Evolutionary conservation across 1,140 invertebrate genomes (phyloP), one percentile per base, ranked within the genome.

Genomic region (Hyphantria cunea): DNA sequence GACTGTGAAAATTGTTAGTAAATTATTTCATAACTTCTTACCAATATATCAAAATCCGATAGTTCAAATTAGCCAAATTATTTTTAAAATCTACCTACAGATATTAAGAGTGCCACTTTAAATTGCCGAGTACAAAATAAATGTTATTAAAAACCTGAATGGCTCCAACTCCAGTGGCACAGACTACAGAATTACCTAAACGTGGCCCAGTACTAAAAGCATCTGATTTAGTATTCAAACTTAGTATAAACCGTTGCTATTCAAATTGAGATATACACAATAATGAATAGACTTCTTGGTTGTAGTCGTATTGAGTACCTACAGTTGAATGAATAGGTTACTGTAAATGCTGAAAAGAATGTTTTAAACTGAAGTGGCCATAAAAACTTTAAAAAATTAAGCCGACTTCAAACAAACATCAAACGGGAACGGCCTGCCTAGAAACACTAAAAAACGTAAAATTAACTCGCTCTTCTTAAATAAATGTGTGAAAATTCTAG

Each of bases 241-340:
- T 59, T 58, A 44, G 63, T 66, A 64, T 64, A 42, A 56, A 50
- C 56, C 63, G 59, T 39, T 55, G 54, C 64, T 61, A 66, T 74
- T 74, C 72, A 72, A 70, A 74, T 71, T 71, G 68, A 61, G 58
- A 70, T 70, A 70, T 64, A 68, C 62, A 64, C 41, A 52, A 37
- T 50, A 34, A 50, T 55, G 58, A 64, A 68, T 65, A 66, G 58
- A 17, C 55, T 52, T 39, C 61, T 15, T 54, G 45, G 59, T 45
- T 48, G 56, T 67, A 71, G 59, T 47, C 25, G 42, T 50, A 14
- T 25, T 25, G 17, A 25, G 17, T 62, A 47, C n/a, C 45, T 9
- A 32, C 44, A 52, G 9, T 41, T 47, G 55, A 59, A 60, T 42
- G 50, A 53, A 53, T 51, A 50, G 44, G 49, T 33, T 64, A 45